Evolutionary conservation across 2,888 invertebrate species (phyloP).

Genomic region (Smittia aterrima): DNA sequence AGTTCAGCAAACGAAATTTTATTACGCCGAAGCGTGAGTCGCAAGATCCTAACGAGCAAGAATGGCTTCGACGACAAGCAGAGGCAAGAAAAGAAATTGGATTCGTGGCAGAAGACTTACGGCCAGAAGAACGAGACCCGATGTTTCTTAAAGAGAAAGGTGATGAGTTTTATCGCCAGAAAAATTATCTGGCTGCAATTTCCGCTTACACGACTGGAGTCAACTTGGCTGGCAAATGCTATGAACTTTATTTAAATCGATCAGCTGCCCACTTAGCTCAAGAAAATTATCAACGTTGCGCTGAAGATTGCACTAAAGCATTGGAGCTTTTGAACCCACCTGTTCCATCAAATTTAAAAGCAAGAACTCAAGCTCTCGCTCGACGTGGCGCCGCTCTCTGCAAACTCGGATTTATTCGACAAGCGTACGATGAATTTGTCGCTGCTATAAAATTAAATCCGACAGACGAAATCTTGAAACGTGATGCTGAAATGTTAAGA

Average conservation of each 20-base stretch:
- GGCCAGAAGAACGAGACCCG: constrained; percentile 79
- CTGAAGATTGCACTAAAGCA: constrained; percentile 64
- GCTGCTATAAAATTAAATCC: constrained; percentile 68
- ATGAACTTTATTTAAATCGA: constrained; percentile 72
- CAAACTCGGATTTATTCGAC: constrained; percentile 65
- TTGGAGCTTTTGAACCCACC: constrained; percentile 72
- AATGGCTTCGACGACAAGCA: constrained; percentile 77
- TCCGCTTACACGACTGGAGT: constrained; percentile 81
- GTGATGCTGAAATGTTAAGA: constrained; percentile 51
- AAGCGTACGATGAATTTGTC: constrained; percentile 73
- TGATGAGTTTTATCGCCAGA: constrained; percentile 70
- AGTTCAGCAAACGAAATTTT: constrained; percentile 73
- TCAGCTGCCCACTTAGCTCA: constrained; percentile 76
- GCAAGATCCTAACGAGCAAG: constrained; percentile 66
- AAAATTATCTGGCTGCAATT: constrained; percentile 75
- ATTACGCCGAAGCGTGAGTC: constrained; percentile 81
- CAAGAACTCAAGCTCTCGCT: constrained; percentile 70
- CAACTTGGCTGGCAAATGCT: constrained; percentile 67
- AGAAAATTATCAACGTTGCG: constrained; percentile 71
- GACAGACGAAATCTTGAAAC: constrained; percentile 60
- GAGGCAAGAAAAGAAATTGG: constrained; percentile 67
- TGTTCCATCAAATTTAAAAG: constrained; percentile 67
- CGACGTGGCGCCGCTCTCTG: constrained; percentile 73
- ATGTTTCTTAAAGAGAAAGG: constrained; percentile 80
- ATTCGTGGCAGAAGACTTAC: constrained; percentile 68